Base-by-base conservation (phyloP, 2,888 invertebrate species). In the Sericinus montela region DNA sequence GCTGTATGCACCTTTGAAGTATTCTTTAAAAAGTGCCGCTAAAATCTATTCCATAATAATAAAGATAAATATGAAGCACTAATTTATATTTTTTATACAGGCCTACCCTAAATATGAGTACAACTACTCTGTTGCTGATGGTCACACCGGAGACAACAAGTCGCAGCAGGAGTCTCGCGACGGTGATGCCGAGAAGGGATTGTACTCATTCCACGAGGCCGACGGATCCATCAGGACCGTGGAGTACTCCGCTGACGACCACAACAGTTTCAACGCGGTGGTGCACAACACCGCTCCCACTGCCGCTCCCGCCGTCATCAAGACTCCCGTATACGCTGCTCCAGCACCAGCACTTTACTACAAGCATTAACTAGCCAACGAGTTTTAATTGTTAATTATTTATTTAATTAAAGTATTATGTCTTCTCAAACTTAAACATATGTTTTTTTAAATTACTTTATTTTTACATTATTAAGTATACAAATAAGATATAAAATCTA, bases 61-160 rank as follows among this genome's bases (percentile, higher is more conserved):
- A n/a, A n/a, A n/a, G n/a, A n/a, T n/a, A n/a, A n/a, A n/a, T n/a
- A n/a, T n/a, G n/a, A n/a, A n/a, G n/a, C n/a, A n/a, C n/a, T n/a
- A n/a, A n/a, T n/a, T n/a, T n/a, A n/a, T n/a, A n/a, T 19, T 3
- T 19, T 3, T 19, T 3, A 19, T 54, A 10, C 59, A 76, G 75
- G 64, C 70, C 1, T 60, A 75, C 69, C 80, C 80, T 48, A 72
- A 78, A 60, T 81, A 81, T 67, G 79, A 83, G 60, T 89, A 79
- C 76, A 77, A 72, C 51, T 90, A 90, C 71, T 84, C 87, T 38
- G 87, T 90, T 4, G 76, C 84, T 59, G 90, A 90, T 63, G 79
- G 79, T 28, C 84, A 88, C 71, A 84, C 89, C 62, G 90, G 90
- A 39, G 90, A 90, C 75, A 76, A 80, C 69, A 89, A 89, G 71